Conservation (phyloP, 2,888 invertebrate species). For the Lepidocyrtinus sp. region DNA sequence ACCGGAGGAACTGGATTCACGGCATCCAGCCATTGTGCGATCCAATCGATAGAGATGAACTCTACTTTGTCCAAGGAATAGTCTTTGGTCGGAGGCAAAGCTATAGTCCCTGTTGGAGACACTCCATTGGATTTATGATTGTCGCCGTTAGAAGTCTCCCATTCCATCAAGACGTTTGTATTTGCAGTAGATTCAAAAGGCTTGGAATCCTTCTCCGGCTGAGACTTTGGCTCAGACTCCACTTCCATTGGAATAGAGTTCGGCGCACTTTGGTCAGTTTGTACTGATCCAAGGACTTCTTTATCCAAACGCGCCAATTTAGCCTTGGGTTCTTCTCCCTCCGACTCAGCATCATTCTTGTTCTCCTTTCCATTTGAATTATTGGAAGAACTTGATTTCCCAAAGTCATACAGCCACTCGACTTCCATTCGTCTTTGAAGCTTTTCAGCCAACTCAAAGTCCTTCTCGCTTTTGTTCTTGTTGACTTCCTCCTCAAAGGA, state of each 20-base stretch:
- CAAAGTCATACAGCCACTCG: slow-evolving; percentile 47
- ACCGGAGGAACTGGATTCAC: slow-evolving; percentile 72
- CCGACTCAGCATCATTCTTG: slow-evolving; percentile 16
- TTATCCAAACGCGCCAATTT: slow-evolving; percentile 45
- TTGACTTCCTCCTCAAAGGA: slow-evolving; percentile 73
- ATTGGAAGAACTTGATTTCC: not conserved
- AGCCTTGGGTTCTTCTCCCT: slow-evolving; percentile 14
- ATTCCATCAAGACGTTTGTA: no score
- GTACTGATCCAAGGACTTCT: no score
- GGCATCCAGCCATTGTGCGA: slow-evolving; percentile 74
- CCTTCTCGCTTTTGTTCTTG: slow-evolving; percentile 71
- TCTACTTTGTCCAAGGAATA: slow-evolving; percentile 71
- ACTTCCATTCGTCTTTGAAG: slow-evolving; percentile 48
- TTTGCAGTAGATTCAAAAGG: slow-evolving; percentile 26
- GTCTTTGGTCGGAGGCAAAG: not conserved
- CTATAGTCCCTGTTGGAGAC: not conserved
- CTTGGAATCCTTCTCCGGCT: not conserved
- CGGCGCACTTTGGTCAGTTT: no score
- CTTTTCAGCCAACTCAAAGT: slow-evolving; percentile 45
- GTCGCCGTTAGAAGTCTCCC: no score
- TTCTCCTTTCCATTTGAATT: slow-evolving; percentile 17
- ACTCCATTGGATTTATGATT: slow-evolving; percentile 66
- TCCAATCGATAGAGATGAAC: slow-evolving; percentile 76
- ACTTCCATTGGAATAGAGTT: slow-evolving; percentile 5
- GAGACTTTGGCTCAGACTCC: not conserved